Evolutionary conservation across 2,888 invertebrate species (phyloP).

Genomic region (Napeogenes inachia): DNA sequence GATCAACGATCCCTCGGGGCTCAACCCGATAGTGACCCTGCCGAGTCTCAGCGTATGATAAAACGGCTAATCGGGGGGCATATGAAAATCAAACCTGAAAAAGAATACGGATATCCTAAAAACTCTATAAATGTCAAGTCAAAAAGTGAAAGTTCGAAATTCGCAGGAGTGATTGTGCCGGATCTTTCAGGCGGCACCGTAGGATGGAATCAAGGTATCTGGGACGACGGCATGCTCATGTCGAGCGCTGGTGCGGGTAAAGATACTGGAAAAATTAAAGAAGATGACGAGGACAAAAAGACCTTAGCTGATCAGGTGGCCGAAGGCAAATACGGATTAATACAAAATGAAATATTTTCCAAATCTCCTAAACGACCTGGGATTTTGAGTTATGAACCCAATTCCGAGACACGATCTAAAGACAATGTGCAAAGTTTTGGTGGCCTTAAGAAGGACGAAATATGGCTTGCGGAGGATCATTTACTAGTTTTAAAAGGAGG

Average conservation of each 20-base stretch:
- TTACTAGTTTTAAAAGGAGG: constrained; percentile 89
- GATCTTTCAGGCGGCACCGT: constrained; percentile 72
- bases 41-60: constrained; percentile 75
- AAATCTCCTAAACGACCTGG: constrained; percentile 85
- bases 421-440: constrained; percentile 89
- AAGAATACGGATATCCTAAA: constrained; percentile 63
- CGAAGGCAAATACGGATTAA: constrained; percentile 92
- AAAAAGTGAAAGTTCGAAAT: constrained; percentile 66
- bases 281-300: constrained; percentile 85
- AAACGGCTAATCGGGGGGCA: constrained; percentile 84
- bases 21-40: constrained; percentile 49
- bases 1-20: constrained; percentile 69
- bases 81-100: constrained; percentile 70
- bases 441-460: constrained; percentile 89
- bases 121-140: constrained; percentile 58
- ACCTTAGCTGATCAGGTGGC: constrained; percentile 92
- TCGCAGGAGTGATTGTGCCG: constrained; percentile 58
- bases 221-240: constrained; percentile 82
- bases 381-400: constrained; percentile 87
- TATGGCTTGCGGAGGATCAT: constrained; percentile 94
- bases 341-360: constrained; percentile 89
- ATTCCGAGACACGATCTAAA: constrained; percentile 85
- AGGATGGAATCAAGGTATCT: constrained; percentile 75
- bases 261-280: constrained; percentile 63
- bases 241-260: constrained; percentile 84